A percentile compares a stretch with the other conserved stretches of the same genome.
Evolutionary conservation across 1,140 invertebrate genomes (phyloP).

Genomic region (Araneus ventricosus): DNA sequence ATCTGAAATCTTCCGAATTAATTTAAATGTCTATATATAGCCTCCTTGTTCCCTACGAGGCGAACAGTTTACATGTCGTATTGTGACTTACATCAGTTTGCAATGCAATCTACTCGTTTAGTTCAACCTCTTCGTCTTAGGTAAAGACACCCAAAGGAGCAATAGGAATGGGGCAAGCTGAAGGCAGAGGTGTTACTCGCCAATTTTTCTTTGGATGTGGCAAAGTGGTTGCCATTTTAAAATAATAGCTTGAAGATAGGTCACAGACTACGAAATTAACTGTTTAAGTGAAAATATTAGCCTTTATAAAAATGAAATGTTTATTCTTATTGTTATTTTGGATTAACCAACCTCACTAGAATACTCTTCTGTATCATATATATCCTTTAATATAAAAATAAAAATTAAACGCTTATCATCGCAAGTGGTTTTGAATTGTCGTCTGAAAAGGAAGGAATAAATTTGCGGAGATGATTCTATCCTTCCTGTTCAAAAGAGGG

Average conservation of each 20-base stretch:
- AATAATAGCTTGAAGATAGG: not conserved
- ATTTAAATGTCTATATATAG: too few species aligned
- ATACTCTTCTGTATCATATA: too few species aligned
- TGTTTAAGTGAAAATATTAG: too few species aligned
- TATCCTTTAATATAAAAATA: too few species aligned
- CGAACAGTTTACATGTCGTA: not conserved
- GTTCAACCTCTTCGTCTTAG: not conserved
- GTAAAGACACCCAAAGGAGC: conserved; percentile 17
- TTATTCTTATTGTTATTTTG: not conserved
- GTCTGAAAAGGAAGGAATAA: too few species aligned
- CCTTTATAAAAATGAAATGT: too few species aligned
- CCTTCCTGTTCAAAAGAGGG: not conserved
- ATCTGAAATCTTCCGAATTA: too few species aligned
- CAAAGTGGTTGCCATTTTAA: not conserved
- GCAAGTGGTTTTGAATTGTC: too few species aligned
- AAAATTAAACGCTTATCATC: too few species aligned
- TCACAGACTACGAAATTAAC: not conserved
- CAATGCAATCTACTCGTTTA: not conserved
- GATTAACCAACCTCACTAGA: too few species aligned
- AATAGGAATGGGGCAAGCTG: not conserved
- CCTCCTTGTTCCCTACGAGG: too few species aligned
- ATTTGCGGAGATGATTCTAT: too few species aligned
- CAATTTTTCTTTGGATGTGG: not conserved
- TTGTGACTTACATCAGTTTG: not conserved
- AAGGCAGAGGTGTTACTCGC: not conserved